phyloP scores from a whole-genome alignment of 37 sponge, comb jelly and placozoan species.

The Agelas oroides region DNA sequence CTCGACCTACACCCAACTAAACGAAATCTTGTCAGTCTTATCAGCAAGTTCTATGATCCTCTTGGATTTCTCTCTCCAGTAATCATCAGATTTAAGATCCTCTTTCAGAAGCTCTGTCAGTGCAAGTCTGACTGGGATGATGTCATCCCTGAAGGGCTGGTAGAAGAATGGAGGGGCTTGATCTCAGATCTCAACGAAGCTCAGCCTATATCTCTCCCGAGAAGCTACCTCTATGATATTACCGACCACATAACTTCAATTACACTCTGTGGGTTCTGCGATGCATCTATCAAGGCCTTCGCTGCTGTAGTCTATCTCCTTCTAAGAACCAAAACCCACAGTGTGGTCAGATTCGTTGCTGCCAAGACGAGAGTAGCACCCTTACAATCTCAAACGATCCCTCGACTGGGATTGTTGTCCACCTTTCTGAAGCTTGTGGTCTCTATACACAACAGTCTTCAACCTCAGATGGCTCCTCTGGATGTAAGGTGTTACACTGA shows the following conservation, averaged over 20 bases:
- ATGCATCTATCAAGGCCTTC: constrained; percentile 58
- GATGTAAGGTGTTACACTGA: constrained; percentile 54
- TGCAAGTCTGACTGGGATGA: constrained; percentile 57
- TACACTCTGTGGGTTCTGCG: constrained; percentile 65
- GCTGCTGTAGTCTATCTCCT: constrained; percentile 62
- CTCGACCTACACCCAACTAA: constrained; percentile 42
- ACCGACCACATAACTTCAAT: not conserved
- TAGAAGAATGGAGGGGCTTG: constrained; percentile 43
- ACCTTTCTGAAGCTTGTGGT: constrained; percentile 42
- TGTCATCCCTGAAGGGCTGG: constrained; percentile 12
- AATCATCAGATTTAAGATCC: constrained; percentile 55
- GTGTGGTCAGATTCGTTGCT: constrained; percentile 33
- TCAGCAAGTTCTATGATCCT: constrained; percentile 59
- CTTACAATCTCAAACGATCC: constrained; percentile 46
- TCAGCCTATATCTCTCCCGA: constrained; percentile 33
- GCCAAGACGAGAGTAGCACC: constrained; percentile 66
- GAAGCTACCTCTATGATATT: constrained; percentile 31
- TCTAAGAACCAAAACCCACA: constrained; percentile 7
- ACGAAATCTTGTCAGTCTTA: constrained; percentile 40
- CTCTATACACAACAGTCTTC: constrained; percentile 14
- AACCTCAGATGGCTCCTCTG: not conserved
- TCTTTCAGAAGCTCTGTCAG: constrained; percentile 55
- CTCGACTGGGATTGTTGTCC: constrained; percentile 57
- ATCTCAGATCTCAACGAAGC: constrained; percentile 18
- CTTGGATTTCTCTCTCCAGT: constrained; percentile 64